These are phyloP conservation scores for Brachionus paranguensis DNA, from an alignment of 1,140 invertebrate genomes.

Conservation along the genomic window DNA sequence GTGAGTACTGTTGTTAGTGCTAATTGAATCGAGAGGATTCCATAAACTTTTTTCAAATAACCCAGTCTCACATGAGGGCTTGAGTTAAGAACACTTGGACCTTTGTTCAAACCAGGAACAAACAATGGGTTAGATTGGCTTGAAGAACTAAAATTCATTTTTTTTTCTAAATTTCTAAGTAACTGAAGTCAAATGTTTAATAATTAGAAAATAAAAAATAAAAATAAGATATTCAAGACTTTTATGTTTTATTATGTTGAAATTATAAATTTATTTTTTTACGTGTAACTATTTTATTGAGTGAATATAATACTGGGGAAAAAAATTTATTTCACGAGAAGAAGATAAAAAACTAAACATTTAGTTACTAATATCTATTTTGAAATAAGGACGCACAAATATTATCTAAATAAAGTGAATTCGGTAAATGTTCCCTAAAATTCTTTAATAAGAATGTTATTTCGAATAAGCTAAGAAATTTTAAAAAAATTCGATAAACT, in stretches of 20 bases:
- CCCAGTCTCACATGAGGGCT: slow-evolving; percentile 57
- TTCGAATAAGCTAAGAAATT: no score
- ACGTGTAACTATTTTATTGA: neutral
- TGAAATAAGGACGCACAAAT: no score
- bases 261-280: neutral
- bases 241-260: neutral
- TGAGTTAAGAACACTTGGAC: slow-evolving; percentile 55
- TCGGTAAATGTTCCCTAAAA: no score
- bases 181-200: neutral
- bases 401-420: no score
- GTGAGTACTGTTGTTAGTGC: slow-evolving; percentile 65
- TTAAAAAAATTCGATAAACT: no score
- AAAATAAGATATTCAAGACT: neutral
- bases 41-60: slow-evolving; percentile 78
- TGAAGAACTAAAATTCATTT: neutral
- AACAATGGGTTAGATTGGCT: slow-evolving; percentile 40
- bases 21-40: slow-evolving; percentile 68
- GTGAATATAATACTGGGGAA: neutral
- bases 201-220: neutral
- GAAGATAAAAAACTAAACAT: no score
- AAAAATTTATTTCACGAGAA: neutral
- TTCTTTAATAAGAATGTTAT: no score
- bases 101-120: slow-evolving; percentile 56
- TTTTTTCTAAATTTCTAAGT: neutral
- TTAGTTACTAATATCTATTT: no score